Evolutionary conservation across 2,113 vertebrate species (phyloP).

Genomic region (Pteruthius melanotis): DNA sequence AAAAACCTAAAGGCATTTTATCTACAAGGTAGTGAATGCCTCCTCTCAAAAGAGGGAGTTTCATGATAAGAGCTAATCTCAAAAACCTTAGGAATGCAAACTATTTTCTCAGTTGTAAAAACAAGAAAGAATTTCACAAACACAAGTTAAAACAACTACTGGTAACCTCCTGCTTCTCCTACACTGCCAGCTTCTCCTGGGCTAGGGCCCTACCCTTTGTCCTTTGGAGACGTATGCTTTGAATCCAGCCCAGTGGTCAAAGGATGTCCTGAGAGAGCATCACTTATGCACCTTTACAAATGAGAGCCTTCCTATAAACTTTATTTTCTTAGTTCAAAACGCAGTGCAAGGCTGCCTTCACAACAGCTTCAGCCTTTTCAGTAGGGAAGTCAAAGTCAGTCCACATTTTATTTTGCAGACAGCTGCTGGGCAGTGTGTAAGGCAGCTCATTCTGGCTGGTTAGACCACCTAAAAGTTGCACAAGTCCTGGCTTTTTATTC

Average conservation of each 20-base stretch:
- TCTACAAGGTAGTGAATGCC: constrained; percentile 46
- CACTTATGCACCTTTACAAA: background rate
- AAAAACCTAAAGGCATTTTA: constrained; percentile 48
- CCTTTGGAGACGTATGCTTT: background rate
- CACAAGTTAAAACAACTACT: constrained; percentile 50
- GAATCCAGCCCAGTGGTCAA: background rate
- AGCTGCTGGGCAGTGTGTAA: background rate
- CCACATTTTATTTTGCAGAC: background rate
- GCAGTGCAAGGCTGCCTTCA: background rate
- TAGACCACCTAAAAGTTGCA: background rate
- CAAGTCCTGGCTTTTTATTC: background rate
- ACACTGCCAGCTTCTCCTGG: background rate
- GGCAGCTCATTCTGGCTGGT: background rate
- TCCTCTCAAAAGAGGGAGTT: constrained; percentile 53
- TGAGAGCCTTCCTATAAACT: background rate
- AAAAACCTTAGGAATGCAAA: constrained; percentile 67
- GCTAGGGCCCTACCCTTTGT: background rate
- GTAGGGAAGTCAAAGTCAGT: background rate
- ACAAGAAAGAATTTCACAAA: constrained; percentile 55
- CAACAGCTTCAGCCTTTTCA: background rate
- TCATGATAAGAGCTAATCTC: constrained; percentile 68
- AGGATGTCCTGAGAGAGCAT: background rate
- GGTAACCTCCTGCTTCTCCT: background rate
- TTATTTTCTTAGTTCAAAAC: background rate
- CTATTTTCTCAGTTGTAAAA: constrained; percentile 63